These are phyloP conservation scores for Catamblyrhynchus diadema DNA, from an alignment of 2,797 vertebrate genomes.

Conservation along the genomic window DNA sequence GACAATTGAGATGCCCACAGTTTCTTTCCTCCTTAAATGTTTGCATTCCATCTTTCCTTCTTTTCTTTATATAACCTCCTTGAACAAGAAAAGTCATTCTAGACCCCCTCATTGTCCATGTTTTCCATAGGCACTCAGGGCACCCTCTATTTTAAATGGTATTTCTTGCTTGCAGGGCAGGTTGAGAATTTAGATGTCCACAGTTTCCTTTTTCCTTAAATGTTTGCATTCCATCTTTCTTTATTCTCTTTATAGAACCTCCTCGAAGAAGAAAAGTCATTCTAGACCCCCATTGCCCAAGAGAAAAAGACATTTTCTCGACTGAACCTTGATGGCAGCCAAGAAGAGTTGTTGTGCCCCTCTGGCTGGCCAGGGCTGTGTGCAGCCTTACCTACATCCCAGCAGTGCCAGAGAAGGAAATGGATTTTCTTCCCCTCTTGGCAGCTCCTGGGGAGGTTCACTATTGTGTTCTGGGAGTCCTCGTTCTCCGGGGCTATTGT, in stretches of 20 bases:
- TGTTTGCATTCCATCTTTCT: no score
- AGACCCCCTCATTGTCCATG: not conserved
- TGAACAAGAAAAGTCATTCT: not conserved
- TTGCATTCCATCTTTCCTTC: not conserved
- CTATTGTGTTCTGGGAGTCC: constrained; percentile 68
- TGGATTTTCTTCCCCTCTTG: constrained; percentile 59
- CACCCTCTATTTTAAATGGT: no score
- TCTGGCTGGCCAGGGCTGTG: constrained; percentile 7
- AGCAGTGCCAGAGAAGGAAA: constrained; percentile 62
- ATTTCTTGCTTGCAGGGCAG: no score
- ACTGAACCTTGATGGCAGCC: not conserved
- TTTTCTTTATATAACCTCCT: not conserved
- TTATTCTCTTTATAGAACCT: no score
- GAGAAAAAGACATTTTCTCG: not conserved
- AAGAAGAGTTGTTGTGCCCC: not conserved
- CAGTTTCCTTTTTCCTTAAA: no score
- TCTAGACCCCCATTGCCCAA: not conserved
- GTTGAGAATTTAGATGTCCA: no score
- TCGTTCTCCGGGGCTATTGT: constrained; percentile 60
- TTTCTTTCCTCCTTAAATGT: not conserved
- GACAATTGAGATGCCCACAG: not conserved
- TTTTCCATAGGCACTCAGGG: no score
- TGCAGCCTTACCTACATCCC: constrained; percentile 64
- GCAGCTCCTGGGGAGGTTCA: constrained; percentile 58
- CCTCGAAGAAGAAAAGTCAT: no score